Evolutionary conservation across 1,140 invertebrate species (phyloP).

Genomic region (Tetragonula clypearis): DNA sequence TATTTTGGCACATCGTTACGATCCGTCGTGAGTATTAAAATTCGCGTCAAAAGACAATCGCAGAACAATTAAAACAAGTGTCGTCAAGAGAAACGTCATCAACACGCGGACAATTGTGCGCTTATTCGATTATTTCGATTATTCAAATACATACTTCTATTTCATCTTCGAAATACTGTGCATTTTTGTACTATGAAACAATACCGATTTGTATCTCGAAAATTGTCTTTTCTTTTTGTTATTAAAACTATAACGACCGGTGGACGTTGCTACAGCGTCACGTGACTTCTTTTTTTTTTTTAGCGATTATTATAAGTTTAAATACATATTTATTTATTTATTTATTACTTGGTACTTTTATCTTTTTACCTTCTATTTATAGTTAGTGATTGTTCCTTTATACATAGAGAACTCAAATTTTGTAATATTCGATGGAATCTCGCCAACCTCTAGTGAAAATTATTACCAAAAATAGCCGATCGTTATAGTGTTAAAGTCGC

Average conservation of each 20-base stretch:
- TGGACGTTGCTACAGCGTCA: too few species aligned
- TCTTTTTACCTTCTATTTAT: too few species aligned
- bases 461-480: too few species aligned
- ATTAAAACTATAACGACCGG: too few species aligned
- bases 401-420: too few species aligned
- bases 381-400: too few species aligned
- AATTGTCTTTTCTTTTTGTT: not conserved
- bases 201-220: not conserved
- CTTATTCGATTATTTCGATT: not conserved
- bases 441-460: too few species aligned
- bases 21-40: not conserved
- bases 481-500: too few species aligned
- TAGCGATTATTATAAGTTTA: not conserved
- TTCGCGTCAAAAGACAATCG: too few species aligned
- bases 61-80: not conserved
- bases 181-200: not conserved
- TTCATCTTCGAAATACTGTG: not conserved
- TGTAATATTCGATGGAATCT: too few species aligned
- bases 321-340: too few species aligned
- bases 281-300: not conserved
- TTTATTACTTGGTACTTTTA: too few species aligned
- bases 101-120: not conserved
- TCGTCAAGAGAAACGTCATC: not conserved
- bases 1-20: constrained; percentile 58
- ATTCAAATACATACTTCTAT: not conserved